Evolutionary conservation across 2,113 vertebrate genomes (phyloP).

Genomic region (Pelobates fuscus): DNA sequence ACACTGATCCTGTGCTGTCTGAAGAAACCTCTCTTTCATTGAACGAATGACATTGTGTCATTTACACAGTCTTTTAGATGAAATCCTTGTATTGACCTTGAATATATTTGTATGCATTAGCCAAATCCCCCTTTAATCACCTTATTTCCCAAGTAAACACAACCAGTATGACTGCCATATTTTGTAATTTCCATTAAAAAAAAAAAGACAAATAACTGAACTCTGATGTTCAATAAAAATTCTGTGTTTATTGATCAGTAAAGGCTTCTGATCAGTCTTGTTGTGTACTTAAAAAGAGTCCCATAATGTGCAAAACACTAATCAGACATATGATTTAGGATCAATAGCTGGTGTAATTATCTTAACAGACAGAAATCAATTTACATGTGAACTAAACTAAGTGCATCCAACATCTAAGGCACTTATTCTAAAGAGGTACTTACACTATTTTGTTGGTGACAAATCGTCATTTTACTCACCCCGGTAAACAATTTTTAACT

Average conservation of each 20-base stretch:
- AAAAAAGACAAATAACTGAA: background rate
- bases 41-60: background rate
- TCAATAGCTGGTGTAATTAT: background rate
- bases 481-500: too few relatives aligned
- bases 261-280: background rate
- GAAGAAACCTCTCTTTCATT: background rate
- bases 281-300: constrained; percentile 26
- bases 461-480: too few relatives aligned
- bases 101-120: background rate
- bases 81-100: background rate
- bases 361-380: background rate
- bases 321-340: constrained; percentile 28
- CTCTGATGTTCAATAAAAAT: background rate
- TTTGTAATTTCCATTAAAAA: background rate
- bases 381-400: background rate
- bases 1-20: too few relatives aligned
- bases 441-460: too few relatives aligned
- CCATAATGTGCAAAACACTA: constrained; percentile 10
- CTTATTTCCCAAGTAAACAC: background rate
- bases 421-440: background rate
- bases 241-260: background rate
- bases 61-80: background rate
- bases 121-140: background rate
- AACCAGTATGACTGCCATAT: background rate
- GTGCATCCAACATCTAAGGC: background rate